Evolutionary conservation across 2,797 vertebrate species (phyloP), one percentile per base, ranked within the genome.

Genomic region (Semaprochilodus insignis): DNA sequence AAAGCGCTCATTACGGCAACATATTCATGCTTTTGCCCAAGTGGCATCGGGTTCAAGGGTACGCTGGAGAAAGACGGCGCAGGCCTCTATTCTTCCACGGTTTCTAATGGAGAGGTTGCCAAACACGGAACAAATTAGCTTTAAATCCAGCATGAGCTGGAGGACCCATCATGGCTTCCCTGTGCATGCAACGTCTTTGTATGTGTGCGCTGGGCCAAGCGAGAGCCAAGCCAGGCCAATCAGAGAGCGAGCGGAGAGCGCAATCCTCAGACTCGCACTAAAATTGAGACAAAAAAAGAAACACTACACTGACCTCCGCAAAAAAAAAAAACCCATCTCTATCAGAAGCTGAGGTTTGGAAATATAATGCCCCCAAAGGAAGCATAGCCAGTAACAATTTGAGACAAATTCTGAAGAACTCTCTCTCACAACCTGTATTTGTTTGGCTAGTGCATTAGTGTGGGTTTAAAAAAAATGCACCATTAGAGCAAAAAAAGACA

Each of bases 1-100:
- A 80, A 88, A 78, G 65, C 34, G 31, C 57, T 86, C 19, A 67
- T 87, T 77, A 77, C 52, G 7, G 54, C 51, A 62, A 81, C 48
- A 55, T 48, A 81, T 63, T 84, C 23, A 63, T 1, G 36, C 52
- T 51, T 57, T 77, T 83, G 78, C 80, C 77, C 79, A 82, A 60
- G 78, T 6, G 19, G 74, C 73, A 48, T 23, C 0, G 27, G 54
- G 87, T 87, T 88, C 82, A 87, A 86, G 85, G 85, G 25, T 83
- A 76, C 52, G 17, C 48, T 77, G 25, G 27, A 76, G 52, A 60
- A 13, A 57, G 55, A 76, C 13, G 78, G 51, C 19, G 55, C 19
- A 59, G 54, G 70, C n/a, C 52, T 54, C 14, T 83, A 75, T 63
- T 81, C 54, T 75, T 76, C 25, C 25, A 13, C 21, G 4, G n/a